Percentiles rank a stretch among this genome's conserved stretches.
phyloP scores from a whole-genome alignment of 2,113 vertebrate genomes.

The Dicrurus megarhynchus region DNA sequence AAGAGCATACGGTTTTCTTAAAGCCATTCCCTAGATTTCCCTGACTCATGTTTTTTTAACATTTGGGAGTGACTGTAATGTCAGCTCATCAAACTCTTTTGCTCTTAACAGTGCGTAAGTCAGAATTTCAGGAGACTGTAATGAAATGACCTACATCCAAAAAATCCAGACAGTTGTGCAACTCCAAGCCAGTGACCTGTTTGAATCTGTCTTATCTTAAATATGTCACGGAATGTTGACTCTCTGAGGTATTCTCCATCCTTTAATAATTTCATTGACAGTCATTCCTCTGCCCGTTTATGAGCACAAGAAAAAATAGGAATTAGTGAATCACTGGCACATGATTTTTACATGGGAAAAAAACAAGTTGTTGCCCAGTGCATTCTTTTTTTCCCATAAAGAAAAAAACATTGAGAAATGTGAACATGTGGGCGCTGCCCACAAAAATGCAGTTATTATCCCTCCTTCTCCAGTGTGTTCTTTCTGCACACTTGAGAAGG shows the following conservation, averaged over 20 bases:
- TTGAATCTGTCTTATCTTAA: slow-evolving; percentile 52
- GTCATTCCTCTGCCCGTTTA: slow-evolving; percentile 34
- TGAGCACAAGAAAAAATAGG: slow-evolving; percentile 44
- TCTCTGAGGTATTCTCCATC: slow-evolving; percentile 26
- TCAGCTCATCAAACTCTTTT: slow-evolving; percentile 29
- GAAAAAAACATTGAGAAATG: slow-evolving; percentile 68
- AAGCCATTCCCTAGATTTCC: background rate
- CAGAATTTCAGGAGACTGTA: slow-evolving; percentile 5
- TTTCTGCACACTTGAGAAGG: slow-evolving; percentile 59
- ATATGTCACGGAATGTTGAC: background rate
- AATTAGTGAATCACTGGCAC: slow-evolving; percentile 73
- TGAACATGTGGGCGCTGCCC: slow-evolving; percentile 68
- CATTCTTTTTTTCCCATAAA: slow-evolving; percentile 55
- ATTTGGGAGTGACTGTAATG: background rate
- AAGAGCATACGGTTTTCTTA: background rate
- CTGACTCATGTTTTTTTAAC: background rate
- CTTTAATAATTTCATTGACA: slow-evolving; percentile 30
- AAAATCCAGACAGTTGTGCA: slow-evolving; percentile 55
- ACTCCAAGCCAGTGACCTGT: slow-evolving; percentile 34
- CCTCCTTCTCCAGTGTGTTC: slow-evolving; percentile 43
- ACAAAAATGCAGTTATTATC: slow-evolving; percentile 68
- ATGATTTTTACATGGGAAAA: slow-evolving; percentile 63
- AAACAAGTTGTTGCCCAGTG: slow-evolving; percentile 44
- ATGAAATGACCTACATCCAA: slow-evolving; percentile 26
- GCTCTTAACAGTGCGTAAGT: background rate